Conservation (phyloP, 2,113 vertebrate genomes). For the Muntiacus reevesi region DNA sequence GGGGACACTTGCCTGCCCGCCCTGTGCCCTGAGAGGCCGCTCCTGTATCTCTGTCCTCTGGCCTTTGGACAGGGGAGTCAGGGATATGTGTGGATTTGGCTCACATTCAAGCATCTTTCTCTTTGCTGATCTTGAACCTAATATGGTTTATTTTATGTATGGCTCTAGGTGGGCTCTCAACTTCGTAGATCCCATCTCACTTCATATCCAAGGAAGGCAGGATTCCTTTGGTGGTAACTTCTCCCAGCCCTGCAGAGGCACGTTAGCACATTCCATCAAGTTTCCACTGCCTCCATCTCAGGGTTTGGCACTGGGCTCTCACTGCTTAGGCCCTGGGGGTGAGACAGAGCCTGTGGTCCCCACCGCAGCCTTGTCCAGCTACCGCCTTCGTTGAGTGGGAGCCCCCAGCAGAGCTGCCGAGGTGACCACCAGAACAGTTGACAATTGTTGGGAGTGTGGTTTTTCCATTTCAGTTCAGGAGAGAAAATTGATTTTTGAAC, state of each 20-base stretch:
- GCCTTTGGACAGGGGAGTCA: not conserved
- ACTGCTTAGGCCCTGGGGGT: not conserved
- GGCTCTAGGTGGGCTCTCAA: not conserved
- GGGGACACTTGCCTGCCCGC: accelerated
- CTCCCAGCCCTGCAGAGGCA: not conserved
- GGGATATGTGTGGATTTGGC: not conserved
- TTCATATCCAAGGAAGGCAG: not conserved
- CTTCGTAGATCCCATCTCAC: not conserved
- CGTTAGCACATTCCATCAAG: not conserved
- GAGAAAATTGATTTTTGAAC: constrained; percentile 26
- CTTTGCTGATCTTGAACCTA: not conserved
- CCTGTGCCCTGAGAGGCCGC: not conserved
- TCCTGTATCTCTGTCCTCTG: not conserved
- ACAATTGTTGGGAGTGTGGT: not conserved
- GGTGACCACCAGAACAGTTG: not conserved
- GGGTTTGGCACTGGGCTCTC: not conserved
- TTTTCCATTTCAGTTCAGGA: not conserved
- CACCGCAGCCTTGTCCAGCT: not conserved
- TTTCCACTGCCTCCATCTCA: not conserved
- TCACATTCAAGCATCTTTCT: not conserved
- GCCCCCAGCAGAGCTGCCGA: not conserved
- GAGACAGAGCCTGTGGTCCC: not conserved
- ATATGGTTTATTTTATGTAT: not conserved
- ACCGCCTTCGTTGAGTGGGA: not conserved
- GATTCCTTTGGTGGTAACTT: not conserved